A percentile compares a stretch with the other conserved stretches of the same genome.
phyloP scores from a whole-genome alignment of 2,113 vertebrate species.

The Anoplopoma fimbria region DNA sequence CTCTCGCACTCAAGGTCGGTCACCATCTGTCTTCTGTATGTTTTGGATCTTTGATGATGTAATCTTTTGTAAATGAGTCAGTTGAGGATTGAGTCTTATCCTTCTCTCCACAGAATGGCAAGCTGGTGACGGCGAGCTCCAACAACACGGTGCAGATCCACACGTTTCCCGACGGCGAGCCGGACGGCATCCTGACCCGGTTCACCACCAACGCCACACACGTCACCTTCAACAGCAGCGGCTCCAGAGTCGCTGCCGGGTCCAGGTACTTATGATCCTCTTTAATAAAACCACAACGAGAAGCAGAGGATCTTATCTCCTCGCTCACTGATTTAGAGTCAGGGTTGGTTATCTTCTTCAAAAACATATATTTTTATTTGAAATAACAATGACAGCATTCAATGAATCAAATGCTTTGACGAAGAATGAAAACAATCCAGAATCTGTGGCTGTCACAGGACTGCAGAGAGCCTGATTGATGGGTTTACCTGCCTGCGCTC shows the following conservation, averaged over 20 bases:
- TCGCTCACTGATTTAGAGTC: too few relatives aligned
- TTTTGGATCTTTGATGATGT: not conserved
- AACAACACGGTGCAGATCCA: slow-evolving; percentile 95
- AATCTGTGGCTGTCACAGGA: too few relatives aligned
- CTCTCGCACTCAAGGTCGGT: slow-evolving; percentile 90
- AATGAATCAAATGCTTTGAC: too few relatives aligned
- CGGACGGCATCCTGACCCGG: slow-evolving; percentile 95
- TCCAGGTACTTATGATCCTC: slow-evolving; percentile 85
- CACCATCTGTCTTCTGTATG: not conserved
- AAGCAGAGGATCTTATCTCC: too few relatives aligned
- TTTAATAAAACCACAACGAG: not conserved
- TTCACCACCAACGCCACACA: slow-evolving; percentile 95
- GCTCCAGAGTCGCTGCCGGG: slow-evolving; percentile 90
- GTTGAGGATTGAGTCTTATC: not conserved
- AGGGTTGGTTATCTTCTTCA: too few relatives aligned
- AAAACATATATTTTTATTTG: too few relatives aligned
- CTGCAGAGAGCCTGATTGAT: too few relatives aligned
- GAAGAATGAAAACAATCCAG: too few relatives aligned
- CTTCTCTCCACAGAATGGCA: slow-evolving; percentile 84
- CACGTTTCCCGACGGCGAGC: slow-evolving; percentile 93
- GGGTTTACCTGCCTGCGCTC: too few relatives aligned
- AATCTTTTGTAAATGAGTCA: not conserved
- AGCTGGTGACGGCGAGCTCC: slow-evolving; percentile 91
- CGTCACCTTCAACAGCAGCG: slow-evolving; percentile 88
- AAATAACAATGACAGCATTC: too few relatives aligned